Percentiles rank a stretch among this genome's conserved stretches.
Evolutionary conservation across 1,140 invertebrate species (phyloP).

Genomic region (Steinernema feltiae): DNA sequence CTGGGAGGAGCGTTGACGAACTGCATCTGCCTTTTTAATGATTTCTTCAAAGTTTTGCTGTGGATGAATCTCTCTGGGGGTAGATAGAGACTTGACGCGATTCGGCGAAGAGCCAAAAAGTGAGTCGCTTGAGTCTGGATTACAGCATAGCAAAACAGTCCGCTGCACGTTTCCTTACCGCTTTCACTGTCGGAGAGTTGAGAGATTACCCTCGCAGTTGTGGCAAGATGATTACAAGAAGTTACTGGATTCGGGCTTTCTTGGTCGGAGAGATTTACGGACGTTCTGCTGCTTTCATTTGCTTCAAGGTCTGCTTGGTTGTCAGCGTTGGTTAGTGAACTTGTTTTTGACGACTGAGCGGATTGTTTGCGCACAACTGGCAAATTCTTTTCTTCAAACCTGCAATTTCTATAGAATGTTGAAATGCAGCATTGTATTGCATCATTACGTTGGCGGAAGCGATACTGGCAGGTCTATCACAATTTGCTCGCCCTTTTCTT

Average conservation of each 20-base stretch:
- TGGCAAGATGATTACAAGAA: background rate
- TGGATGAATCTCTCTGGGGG: background rate
- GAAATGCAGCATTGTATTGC: too few species aligned
- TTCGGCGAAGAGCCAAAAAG: background rate
- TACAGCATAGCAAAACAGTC: too few species aligned
- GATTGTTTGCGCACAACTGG: too few species aligned
- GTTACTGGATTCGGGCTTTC: background rate
- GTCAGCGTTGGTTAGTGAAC: background rate
- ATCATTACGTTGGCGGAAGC: too few species aligned
- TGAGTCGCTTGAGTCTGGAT: background rate
- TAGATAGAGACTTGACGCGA: background rate
- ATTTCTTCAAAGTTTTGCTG: too few species aligned
- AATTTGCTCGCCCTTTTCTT: constrained; percentile 1
- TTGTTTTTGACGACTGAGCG: background rate
- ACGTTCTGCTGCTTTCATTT: background rate
- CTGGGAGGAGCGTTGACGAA: too few species aligned
- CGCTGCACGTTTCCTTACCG: background rate
- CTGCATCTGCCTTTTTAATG: too few species aligned
- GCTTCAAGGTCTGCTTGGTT: background rate
- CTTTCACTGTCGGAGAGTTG: background rate
- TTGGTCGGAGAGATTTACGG: too few species aligned
- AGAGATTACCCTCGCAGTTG: background rate
- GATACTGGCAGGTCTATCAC: too few species aligned
- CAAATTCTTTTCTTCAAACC: too few species aligned
- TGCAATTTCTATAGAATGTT: too few species aligned